Evolutionary conservation across 1,140 invertebrate genomes (phyloP), one percentile per base, ranked within the genome.

Genomic region (Sycophila sp.): DNA sequence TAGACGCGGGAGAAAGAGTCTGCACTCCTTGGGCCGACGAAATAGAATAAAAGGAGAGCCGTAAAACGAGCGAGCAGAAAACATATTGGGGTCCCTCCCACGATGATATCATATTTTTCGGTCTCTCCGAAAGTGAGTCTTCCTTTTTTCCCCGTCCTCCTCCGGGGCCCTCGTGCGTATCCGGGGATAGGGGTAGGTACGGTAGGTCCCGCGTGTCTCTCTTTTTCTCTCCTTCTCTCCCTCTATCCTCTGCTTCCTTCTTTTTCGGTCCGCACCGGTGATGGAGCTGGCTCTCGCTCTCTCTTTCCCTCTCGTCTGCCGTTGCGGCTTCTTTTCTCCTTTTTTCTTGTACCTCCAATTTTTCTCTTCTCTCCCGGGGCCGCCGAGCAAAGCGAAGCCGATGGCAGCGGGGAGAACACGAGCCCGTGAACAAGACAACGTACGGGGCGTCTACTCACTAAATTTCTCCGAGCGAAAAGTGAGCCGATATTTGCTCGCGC

Each of bases 21-120:
- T 67, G 53, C 53, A 45, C 38, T 58, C 66, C 30, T 66, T 70
- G 60, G 67, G 40, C 49, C 58, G 38, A 65, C 28, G 53, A 67
- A n/a, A 63, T 10, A 45, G 47, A 58, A 58, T 32, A n/a, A 22
- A 56, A 53, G 40, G 59, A 53, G 40, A 67, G 40, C 56, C 66
- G 66, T 69, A 69, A 69, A 69, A 62, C 66, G 66, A 69, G 66
- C 66, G 66, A 60, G 55, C 32, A 68, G 69, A 71, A 70, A 71
- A 68, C 64, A 74, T 56, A 68, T 63, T 58, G 69, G 71, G 59
- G 34, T 68, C 67, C 70, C 62, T 75, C 69, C 67, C 73, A 69
- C 60, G 69, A 71, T 71, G 69, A 71, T 71, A 71, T 71, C 69
- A 71, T 71, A 71, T 71, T 71, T 47, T 76, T 75, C 47, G 69